These are phyloP conservation scores for Pampus argenteus DNA, from an alignment of 2,797 vertebrate species.

Conservation along the genomic window DNA sequence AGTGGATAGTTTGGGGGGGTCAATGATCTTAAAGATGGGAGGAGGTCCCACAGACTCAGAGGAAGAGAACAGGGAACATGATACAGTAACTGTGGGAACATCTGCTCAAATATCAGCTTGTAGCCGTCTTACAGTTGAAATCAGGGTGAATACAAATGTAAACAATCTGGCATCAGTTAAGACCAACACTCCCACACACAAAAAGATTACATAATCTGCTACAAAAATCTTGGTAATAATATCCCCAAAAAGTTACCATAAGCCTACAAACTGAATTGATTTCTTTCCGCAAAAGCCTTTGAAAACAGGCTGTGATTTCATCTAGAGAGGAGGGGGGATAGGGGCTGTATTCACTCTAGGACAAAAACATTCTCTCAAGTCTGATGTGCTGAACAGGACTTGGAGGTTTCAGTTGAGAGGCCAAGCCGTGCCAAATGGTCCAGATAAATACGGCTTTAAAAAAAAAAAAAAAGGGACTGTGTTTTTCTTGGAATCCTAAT, in stretches of 20 bases:
- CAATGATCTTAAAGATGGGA: neutral
- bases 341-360: slow-evolving; percentile 43
- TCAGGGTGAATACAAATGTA: neutral
- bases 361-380: slow-evolving; percentile 70
- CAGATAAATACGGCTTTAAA: slow-evolving; percentile 79
- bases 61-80: no score
- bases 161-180: neutral
- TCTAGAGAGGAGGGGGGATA: slow-evolving; percentile 46
- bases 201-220: neutral
- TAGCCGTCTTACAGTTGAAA: neutral
- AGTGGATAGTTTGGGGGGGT: neutral
- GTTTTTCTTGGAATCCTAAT: slow-evolving; percentile 83
- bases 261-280: slow-evolving; percentile 7
- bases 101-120: neutral
- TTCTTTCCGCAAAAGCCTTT: slow-evolving; percentile 26
- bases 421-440: slow-evolving; percentile 67
- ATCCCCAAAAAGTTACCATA: neutral
- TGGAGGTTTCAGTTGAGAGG: slow-evolving; percentile 60
- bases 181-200: neutral
- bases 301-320: slow-evolving; percentile 49
- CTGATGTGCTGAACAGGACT: slow-evolving; percentile 56
- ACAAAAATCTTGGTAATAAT: neutral
- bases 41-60: slow-evolving; percentile 1
- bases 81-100: neutral
- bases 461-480: slow-evolving; percentile 64